phyloP scores from a whole-genome alignment of 2,888 invertebrate species.

The Andrena haemorrhoa region DNA sequence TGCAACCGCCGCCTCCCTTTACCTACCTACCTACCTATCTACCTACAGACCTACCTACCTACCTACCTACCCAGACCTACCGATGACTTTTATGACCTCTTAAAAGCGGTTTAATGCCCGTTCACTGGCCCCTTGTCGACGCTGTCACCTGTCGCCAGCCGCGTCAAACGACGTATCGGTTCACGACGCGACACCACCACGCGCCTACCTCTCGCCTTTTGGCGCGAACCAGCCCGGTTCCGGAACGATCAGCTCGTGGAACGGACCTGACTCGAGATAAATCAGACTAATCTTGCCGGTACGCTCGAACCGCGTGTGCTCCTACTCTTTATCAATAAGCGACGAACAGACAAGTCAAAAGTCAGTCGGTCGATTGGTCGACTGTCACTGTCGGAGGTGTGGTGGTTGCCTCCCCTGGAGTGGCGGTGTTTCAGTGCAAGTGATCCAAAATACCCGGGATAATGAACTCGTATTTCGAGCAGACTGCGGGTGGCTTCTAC shows the following conservation, averaged over 20 bases:
- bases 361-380: not conserved
- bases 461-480: constrained; percentile 99
- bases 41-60: constrained; percentile 58
- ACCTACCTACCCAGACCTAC: constrained; percentile 50
- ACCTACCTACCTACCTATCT: constrained; percentile 40
- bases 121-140: constrained; percentile 59
- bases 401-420: constrained; percentile 47
- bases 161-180: constrained; percentile 54
- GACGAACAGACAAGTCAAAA: constrained; percentile 17
- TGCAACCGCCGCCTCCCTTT: constrained; percentile 50
- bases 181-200: constrained; percentile 23
- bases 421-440: constrained; percentile 80
- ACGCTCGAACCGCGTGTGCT: constrained; percentile 59
- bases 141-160: constrained; percentile 59
- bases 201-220: constrained; percentile 45
- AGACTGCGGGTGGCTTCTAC: constrained; percentile 94
- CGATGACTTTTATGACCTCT: constrained; percentile 81
- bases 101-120: constrained; percentile 73
- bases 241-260: constrained; percentile 7
- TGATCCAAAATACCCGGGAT: constrained; percentile 83
- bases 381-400: constrained; percentile 8
- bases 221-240: constrained; percentile 43
- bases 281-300: constrained; percentile 51
- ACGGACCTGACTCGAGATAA: constrained; percentile 20
- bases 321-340: not conserved